phyloP scores from a whole-genome alignment of 2,113 vertebrate species.

The Thomomys bottae region DNA sequence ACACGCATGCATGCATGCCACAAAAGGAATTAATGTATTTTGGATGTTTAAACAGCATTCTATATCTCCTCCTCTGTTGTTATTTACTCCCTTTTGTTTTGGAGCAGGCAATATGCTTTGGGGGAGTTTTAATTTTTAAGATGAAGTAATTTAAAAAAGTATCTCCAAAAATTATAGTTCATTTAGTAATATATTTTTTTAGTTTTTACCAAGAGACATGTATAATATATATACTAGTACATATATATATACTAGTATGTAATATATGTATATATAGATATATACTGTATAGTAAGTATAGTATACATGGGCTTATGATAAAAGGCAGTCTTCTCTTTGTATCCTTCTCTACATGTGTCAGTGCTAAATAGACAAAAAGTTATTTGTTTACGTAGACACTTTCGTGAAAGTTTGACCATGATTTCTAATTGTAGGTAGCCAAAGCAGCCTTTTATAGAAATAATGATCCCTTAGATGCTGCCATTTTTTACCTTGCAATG shows the following conservation, averaged over 20 bases:
- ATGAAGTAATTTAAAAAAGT: slow-evolving; percentile 14
- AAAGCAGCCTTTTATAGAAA: slow-evolving; percentile 95
- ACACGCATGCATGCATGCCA: no score
- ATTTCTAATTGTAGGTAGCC: slow-evolving; percentile 91
- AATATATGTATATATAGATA: no score
- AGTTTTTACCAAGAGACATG: slow-evolving; percentile 19
- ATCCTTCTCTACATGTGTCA: neutral
- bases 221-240: no score
- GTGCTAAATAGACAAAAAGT: slow-evolving; percentile 6
- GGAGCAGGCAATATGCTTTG: neutral
- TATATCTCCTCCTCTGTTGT: neutral
- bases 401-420: slow-evolving; percentile 48
- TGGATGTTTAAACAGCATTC: neutral
- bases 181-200: slow-evolving; percentile 17
- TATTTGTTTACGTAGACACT: slow-evolving; percentile 47
- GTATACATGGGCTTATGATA: slow-evolving; percentile 1
- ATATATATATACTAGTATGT: no score
- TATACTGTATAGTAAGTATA: slow-evolving; percentile 46
- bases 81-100: slow-evolving; percentile 19
- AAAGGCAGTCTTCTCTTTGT: neutral
- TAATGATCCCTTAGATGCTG: slow-evolving; percentile 96
- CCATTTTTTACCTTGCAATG: slow-evolving; percentile 97
- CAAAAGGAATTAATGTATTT: neutral
- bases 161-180: neutral
- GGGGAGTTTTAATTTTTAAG: slow-evolving; percentile 48